Percentiles rank a stretch among this genome's conserved stretches.
phyloP scores from a whole-genome alignment of 2,888 invertebrate genomes.

The Erebia palarica region DNA sequence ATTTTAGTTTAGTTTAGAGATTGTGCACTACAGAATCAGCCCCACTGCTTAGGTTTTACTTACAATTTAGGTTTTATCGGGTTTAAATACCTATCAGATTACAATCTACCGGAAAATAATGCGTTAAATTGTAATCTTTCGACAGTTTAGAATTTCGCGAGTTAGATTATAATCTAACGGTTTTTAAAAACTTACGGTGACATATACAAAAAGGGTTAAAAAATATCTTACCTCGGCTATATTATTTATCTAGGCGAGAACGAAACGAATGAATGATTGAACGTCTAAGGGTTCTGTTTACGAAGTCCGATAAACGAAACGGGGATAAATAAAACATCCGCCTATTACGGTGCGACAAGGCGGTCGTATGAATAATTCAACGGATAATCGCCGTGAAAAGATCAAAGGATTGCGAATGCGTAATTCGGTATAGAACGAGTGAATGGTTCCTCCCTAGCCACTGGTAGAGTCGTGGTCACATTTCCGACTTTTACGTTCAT shows the following conservation, averaged over 20 bases:
- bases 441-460: constrained; percentile 21
- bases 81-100: too few relatives aligned
- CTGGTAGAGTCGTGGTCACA: constrained; percentile 3
- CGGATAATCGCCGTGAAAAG: constrained; percentile 55
- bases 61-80: too few relatives aligned
- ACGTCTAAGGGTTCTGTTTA: constrained; percentile 34
- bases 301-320: constrained; percentile 37
- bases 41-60: too few relatives aligned
- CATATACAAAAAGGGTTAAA: background rate
- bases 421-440: constrained; percentile 41
- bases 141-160: too few relatives aligned
- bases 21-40: too few relatives aligned
- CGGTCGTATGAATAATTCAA: constrained; percentile 56
- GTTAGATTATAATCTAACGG: too few relatives aligned
- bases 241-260: constrained; percentile 15
- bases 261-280: constrained; percentile 29
- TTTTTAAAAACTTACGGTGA: too few relatives aligned
- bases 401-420: constrained; percentile 53
- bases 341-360: constrained; percentile 36
- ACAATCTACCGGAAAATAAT: too few relatives aligned
- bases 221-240: background rate
- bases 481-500: constrained; percentile 12
- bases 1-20: too few relatives aligned
- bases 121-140: too few relatives aligned
- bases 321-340: constrained; percentile 45